Conservation (phyloP, 2,888 invertebrate species). For the Sminthurinus aureus region DNA sequence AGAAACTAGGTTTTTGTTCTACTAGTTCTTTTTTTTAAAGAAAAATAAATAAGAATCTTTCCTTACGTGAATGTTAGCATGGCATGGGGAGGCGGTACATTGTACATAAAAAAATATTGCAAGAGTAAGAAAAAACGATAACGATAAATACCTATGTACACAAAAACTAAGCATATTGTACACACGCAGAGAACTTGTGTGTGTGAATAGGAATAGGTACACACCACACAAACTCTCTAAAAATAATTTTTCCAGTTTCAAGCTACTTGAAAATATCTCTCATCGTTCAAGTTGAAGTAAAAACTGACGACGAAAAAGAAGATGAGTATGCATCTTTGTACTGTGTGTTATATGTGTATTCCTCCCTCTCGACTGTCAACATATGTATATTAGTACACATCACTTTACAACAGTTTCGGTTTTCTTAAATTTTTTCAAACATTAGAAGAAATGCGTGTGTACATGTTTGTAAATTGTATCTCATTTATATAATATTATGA, state of each 20-base stretch:
- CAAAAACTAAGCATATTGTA: too few species aligned
- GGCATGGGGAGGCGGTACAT: too few species aligned
- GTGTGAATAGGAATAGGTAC: neutral
- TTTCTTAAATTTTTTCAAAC: neutral
- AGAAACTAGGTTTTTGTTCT: too few species aligned
- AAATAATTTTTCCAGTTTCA: slow-evolving; percentile 32
- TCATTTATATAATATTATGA: too few species aligned
- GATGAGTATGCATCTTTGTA: neutral
- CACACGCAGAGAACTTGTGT: too few species aligned
- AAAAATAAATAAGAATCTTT: too few species aligned
- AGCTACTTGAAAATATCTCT: slow-evolving; percentile 31
- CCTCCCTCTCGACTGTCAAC: neutral
- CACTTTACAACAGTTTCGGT: neutral
- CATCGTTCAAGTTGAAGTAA: slow-evolving; percentile 14
- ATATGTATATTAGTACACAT: neutral
- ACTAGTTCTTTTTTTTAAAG: too few species aligned
- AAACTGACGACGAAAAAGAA: neutral
- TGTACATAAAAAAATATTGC: neutral
- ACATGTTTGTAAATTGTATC: too few species aligned
- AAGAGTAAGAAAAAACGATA: neutral
- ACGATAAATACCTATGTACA: neutral
- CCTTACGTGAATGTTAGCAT: too few species aligned
- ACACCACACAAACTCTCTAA: neutral
- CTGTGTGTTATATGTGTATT: neutral
- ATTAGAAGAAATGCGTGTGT: neutral